Evolutionary conservation across 2,797 vertebrate species (phyloP).

Genomic region (Tarsius wallacei): DNA sequence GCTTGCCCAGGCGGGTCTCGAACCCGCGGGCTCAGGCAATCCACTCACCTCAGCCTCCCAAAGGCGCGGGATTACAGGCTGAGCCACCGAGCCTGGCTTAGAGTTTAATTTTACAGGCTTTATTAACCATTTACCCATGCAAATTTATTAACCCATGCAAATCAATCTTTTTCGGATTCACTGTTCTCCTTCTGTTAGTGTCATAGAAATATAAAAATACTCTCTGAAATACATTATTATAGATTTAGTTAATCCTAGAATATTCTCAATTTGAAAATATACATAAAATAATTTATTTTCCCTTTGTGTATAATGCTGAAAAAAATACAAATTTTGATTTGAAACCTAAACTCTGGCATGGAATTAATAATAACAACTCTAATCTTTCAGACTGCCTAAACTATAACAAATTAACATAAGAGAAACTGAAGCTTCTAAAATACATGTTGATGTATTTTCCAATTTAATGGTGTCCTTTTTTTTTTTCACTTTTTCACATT

Average conservation of each 20-base stretch:
- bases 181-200: constrained; percentile 3
- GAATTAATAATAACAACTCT: constrained; percentile 33
- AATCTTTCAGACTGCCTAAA: neutral
- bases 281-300: constrained; percentile 51
- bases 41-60: too few species aligned
- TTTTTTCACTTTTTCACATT: neutral
- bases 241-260: constrained; percentile 54
- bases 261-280: constrained; percentile 27
- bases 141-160: constrained; percentile 20
- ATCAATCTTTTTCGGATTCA: constrained; percentile 30
- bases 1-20: too few species aligned
- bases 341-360: constrained; percentile 38
- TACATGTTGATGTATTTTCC: neutral
- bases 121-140: neutral
- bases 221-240: constrained; percentile 29
- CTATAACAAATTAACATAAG: neutral
- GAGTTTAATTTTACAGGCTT: constrained; percentile 40
- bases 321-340: constrained; percentile 19
- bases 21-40: too few species aligned
- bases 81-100: too few species aligned
- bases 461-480: neutral
- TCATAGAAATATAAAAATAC: constrained; percentile 43
- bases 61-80: too few species aligned
- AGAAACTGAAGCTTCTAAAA: constrained; percentile 60
- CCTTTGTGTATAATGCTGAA: neutral